phyloP scores from a whole-genome alignment of 1,140 invertebrate genomes.

The Antheraea mylitta region DNA sequence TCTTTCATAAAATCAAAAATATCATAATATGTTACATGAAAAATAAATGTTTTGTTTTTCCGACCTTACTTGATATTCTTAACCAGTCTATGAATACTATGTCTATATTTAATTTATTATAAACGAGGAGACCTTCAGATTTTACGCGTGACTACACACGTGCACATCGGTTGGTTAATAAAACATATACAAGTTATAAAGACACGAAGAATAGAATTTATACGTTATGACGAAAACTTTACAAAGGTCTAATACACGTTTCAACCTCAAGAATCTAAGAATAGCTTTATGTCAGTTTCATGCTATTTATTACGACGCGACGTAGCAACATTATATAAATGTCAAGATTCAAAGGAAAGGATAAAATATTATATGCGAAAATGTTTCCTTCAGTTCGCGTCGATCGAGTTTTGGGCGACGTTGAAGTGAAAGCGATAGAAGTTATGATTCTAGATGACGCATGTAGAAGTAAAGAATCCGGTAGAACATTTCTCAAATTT shows the following conservation, averaged over 20 bases:
- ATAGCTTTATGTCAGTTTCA: not conserved
- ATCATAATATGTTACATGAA: too few species aligned
- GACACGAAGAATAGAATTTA: slow-evolving; percentile 22
- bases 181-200: slow-evolving; percentile 34
- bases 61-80: too few species aligned
- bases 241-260: not conserved
- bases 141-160: slow-evolving; percentile 24
- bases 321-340: slow-evolving; percentile 15
- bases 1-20: too few species aligned
- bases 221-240: slow-evolving; percentile 7
- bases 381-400: slow-evolving; percentile 25
- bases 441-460: slow-evolving; percentile 59
- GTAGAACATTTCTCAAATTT: too few species aligned
- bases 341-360: slow-evolving; percentile 37
- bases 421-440: slow-evolving; percentile 41
- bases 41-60: too few species aligned
- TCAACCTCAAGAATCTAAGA: not conserved
- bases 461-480: slow-evolving; percentile 16
- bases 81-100: too few species aligned
- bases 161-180: slow-evolving; percentile 22
- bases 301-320: not conserved
- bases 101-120: not conserved
- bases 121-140: slow-evolving; percentile 20
- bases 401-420: slow-evolving; percentile 39
- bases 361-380: slow-evolving; percentile 16